phyloP scores from a whole-genome alignment of 2,888 invertebrate genomes.

The Danaus chrysippus region DNA sequence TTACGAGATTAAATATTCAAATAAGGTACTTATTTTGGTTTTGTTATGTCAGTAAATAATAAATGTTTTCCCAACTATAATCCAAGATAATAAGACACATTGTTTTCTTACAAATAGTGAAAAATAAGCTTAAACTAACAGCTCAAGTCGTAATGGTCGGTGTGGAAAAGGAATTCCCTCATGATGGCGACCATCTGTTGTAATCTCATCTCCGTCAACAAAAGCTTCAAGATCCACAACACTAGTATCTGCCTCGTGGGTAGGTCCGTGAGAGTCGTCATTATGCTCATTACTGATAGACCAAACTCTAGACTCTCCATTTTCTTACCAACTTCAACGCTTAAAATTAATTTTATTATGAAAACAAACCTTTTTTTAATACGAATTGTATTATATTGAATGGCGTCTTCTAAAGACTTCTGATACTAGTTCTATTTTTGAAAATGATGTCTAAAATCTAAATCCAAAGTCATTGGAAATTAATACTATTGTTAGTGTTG shows the following conservation, averaged over 20 bases:
- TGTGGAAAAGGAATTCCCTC: slow-evolving; percentile 54
- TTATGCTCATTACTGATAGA: slow-evolving; percentile 52
- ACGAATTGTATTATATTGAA: too few relatives aligned
- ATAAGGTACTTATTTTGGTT: too few relatives aligned
- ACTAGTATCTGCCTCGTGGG: slow-evolving; percentile 46
- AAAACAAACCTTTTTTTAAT: too few relatives aligned
- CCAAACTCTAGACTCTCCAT: slow-evolving; percentile 54
- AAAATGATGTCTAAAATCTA: too few relatives aligned
- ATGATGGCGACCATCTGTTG: slow-evolving; percentile 56
- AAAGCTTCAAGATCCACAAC: slow-evolving; percentile 51
- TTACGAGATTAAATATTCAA: too few relatives aligned
- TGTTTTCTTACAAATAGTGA: background rate
- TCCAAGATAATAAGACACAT: too few relatives aligned
- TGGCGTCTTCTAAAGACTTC: too few relatives aligned
- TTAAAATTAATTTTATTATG: slow-evolving; percentile 23
- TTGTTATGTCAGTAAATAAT: too few relatives aligned
- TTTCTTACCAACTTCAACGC: slow-evolving; percentile 51
- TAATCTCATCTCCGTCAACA: slow-evolving; percentile 50
- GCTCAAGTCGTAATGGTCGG: slow-evolving; percentile 52
- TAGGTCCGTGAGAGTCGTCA: slow-evolving; percentile 43
- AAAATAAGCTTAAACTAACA: slow-evolving; percentile 40
- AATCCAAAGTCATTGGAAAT: too few relatives aligned
- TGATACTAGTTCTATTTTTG: too few relatives aligned
- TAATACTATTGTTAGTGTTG: too few relatives aligned
- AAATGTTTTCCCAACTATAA: too few relatives aligned